These are phyloP conservation scores for Seriola dumerili DNA, from an alignment of 2,113 vertebrate species.

Conservation along the genomic window DNA sequence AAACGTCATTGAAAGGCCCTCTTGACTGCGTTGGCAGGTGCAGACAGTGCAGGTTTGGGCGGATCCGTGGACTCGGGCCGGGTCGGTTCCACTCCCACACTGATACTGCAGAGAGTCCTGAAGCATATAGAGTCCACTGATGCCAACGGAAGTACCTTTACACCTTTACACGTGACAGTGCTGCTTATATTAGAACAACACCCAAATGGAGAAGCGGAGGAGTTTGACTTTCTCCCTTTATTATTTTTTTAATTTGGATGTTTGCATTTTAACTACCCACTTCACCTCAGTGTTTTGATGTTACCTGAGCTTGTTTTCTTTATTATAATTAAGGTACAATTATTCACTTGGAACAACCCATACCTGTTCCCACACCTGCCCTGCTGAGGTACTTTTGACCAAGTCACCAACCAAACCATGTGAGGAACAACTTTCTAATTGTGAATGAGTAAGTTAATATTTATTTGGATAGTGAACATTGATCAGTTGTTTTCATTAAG, in stretches of 20 bases:
- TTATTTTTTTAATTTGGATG: background rate
- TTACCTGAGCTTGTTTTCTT: no score
- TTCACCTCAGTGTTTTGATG: background rate
- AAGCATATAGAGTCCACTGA: background rate
- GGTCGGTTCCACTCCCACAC: no score
- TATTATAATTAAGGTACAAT: no score
- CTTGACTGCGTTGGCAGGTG: conserved; percentile 40
- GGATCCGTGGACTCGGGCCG: background rate
- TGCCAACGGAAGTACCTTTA: background rate
- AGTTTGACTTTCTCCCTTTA: background rate
- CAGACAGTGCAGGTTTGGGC: conserved; percentile 21
- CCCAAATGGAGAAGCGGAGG: no score
- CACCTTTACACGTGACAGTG: no score
- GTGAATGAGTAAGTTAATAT: background rate
- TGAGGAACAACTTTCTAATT: background rate
- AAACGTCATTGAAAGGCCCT: conserved; percentile 70
- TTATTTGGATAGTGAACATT: no score
- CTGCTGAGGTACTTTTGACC: background rate
- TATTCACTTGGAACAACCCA: background rate
- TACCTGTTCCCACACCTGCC: background rate
- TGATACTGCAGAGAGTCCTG: no score
- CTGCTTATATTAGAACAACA: no score
- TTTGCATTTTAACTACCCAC: background rate
- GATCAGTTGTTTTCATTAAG: background rate
- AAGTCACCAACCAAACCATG: background rate